Evolutionary conservation across 1,140 invertebrate genomes (phyloP), one percentile per base, ranked within the genome.

Genomic region (Drosophila sulfurigaster): DNA sequence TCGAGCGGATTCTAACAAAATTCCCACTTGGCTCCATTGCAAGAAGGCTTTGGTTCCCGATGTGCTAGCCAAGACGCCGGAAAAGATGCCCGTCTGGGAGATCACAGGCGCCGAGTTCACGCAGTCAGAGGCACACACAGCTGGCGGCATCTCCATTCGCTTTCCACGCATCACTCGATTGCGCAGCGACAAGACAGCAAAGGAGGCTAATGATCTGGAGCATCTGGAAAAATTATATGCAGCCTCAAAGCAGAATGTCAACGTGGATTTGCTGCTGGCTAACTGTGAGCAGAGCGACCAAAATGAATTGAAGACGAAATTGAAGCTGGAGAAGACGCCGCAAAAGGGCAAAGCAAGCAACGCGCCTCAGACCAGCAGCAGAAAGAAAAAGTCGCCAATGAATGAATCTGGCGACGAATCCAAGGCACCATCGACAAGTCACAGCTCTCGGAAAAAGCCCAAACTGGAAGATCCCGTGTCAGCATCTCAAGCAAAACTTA

Each of bases 91-190:
- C 2, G 96, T 99, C 11, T 99, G 98, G 98, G 97, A 99, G 94
- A 98, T 99, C 35, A 97, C 96, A 1, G 98, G 98, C 0, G 98
- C 98, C 0, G 98, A 99, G 93, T 97, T 99, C 79, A 97, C 96
- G 6, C 95, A 97, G 91, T 94, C 94, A 3, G 96, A 97, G 52
- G 94, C 96, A 13, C 98, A 99, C 87, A 98, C 97, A 3, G 97
- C 97, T 2, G 95, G 96, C 91, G 97, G 97, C 4, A 98, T 99
- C 81, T 98, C 97, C 2, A 97, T 99, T 51, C 93, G 98, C 77
- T 99, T 99, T 94, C 98, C 98, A 3, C 94, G 98, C 71, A 96
- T 99, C 0, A 97, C 97, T 1, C 95, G 95, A 75, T 95, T 98
- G 63, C 94, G 98, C 49, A 93, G 95, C 75, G 98, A 99, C 89